phyloP scores from a whole-genome alignment of 2,113 vertebrate species.

The Zeus faber region DNA sequence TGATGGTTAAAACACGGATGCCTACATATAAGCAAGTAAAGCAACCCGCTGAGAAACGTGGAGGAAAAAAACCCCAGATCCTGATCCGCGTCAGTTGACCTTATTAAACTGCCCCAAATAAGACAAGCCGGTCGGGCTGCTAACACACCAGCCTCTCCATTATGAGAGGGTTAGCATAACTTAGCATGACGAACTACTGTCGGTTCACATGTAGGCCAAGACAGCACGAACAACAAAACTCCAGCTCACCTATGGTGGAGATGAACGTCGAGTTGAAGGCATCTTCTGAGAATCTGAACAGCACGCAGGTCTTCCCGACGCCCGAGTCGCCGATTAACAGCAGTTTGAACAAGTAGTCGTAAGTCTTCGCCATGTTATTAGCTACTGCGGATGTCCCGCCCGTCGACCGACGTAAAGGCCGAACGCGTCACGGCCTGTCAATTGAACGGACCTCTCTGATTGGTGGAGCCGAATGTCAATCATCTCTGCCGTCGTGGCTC shows the following conservation, averaged over 20 bases:
- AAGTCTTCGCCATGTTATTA: constrained; percentile 92
- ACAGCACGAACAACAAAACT: background rate
- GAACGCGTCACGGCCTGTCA: constrained; percentile 27
- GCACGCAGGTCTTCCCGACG: constrained; percentile 95
- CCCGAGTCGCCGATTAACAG: constrained; percentile 97
- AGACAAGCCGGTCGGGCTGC: constrained; percentile 28
- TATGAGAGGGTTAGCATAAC: constrained; percentile 49
- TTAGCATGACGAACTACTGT: constrained; percentile 63
- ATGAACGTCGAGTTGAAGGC: constrained; percentile 98
- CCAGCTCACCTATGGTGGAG: constrained; percentile 89
- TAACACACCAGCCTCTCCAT: constrained; percentile 46
- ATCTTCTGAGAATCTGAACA: constrained; percentile 97
- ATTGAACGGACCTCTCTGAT: constrained; percentile 6
- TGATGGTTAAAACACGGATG: too few relatives aligned
- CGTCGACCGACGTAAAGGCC: constrained; percentile 11
- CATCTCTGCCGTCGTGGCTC: constrained; percentile 50
- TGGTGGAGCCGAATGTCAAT: constrained; percentile 48
- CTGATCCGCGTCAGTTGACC: background rate
- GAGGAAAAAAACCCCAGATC: too few relatives aligned
- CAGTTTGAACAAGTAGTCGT: constrained; percentile 98
- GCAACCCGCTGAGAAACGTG: too few relatives aligned
- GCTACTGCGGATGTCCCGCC: constrained; percentile 78
- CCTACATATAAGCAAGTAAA: too few relatives aligned
- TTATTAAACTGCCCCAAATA: too few relatives aligned
- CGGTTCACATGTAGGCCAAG: constrained; percentile 18